A percentile compares a stretch with the other conserved stretches of the same genome.
Conservation (phyloP, 2,888 invertebrate species). For the Tenthredo mesomela region DNA sequence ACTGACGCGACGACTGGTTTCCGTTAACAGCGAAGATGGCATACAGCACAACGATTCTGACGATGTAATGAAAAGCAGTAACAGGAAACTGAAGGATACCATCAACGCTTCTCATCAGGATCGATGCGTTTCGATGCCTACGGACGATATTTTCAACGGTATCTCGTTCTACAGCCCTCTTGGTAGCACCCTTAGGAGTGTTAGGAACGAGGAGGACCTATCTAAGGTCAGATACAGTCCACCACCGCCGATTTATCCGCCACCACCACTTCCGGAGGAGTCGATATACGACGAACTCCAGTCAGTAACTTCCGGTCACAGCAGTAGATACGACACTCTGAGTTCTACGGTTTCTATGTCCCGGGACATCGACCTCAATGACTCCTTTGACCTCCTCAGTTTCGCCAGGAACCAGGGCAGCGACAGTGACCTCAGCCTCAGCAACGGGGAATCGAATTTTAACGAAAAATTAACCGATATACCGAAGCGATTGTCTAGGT, state of each 20-base stretch:
- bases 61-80: conserved; percentile 56
- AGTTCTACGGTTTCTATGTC: conserved; percentile 73
- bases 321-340: conserved; percentile 74
- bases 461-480: conserved; percentile 70
- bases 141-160: conserved; percentile 82
- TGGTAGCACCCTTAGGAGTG: conserved; percentile 65
- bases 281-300: conserved; percentile 81
- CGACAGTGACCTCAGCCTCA: conserved; percentile 64
- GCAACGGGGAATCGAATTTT: conserved; percentile 64
- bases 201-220: conserved; percentile 70
- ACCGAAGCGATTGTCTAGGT: conserved; percentile 74
- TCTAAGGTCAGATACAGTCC: conserved; percentile 72
- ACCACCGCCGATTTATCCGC: conserved; percentile 82
- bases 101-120: conserved; percentile 74
- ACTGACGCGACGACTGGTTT: conserved; percentile 69
- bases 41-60: conserved; percentile 47
- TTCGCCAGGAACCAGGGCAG: conserved; percentile 66
- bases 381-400: conserved; percentile 67
- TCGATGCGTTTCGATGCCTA: conserved; percentile 81
- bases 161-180: conserved; percentile 84
- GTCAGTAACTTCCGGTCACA: conserved; percentile 74
- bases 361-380: conserved; percentile 78
- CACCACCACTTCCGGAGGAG: conserved; percentile 81
- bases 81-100: conserved; percentile 60
- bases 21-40: conserved; percentile 65